These are phyloP conservation scores for Coleophora flavipennella DNA, from an alignment of 2,888 invertebrate species.

Conservation along the genomic window DNA sequence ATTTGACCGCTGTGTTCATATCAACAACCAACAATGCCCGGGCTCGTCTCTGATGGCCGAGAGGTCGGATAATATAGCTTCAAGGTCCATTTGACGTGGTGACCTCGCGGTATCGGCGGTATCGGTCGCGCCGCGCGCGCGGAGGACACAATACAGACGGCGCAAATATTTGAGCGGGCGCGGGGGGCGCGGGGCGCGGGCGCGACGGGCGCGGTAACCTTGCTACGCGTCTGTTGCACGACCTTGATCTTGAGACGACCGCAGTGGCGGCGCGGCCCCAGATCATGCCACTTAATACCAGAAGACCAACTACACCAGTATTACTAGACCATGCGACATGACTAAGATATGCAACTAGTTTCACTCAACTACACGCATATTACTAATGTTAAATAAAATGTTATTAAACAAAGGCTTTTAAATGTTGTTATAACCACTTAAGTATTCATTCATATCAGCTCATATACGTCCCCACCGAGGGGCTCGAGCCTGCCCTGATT, in stretches of 20 bases:
- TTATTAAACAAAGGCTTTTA: too few relatives aligned
- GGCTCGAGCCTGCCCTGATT: too few relatives aligned
- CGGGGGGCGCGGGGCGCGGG: slow-evolving; percentile 22
- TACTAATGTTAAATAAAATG: too few relatives aligned
- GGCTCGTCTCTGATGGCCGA: slow-evolving; percentile 51
- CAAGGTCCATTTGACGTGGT: slow-evolving; percentile 62
- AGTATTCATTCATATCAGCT: too few relatives aligned
- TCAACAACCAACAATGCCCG: slow-evolving; percentile 18
- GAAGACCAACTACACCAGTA: not conserved
- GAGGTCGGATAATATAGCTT: slow-evolving; percentile 65
- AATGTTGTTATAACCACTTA: too few relatives aligned
- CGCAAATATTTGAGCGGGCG: slow-evolving; percentile 66
- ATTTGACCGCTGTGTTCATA: slow-evolving; percentile 38
- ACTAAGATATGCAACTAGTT: too few relatives aligned
- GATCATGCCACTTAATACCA: slow-evolving; percentile 3
- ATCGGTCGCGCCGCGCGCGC: too few relatives aligned
- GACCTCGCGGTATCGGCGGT: slow-evolving; percentile 72
- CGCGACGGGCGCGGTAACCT: slow-evolving; percentile 41
- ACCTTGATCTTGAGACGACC: slow-evolving; percentile 74
- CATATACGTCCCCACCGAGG: too few relatives aligned
- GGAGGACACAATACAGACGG: slow-evolving; percentile 71
- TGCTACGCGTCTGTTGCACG: slow-evolving; percentile 61
- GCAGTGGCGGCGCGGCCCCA: slow-evolving; percentile 26
- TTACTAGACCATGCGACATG: too few relatives aligned
- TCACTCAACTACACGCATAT: too few relatives aligned